Base-by-base conservation (phyloP, 2,888 invertebrate genomes). In the Leptothorax acervorum region DNA sequence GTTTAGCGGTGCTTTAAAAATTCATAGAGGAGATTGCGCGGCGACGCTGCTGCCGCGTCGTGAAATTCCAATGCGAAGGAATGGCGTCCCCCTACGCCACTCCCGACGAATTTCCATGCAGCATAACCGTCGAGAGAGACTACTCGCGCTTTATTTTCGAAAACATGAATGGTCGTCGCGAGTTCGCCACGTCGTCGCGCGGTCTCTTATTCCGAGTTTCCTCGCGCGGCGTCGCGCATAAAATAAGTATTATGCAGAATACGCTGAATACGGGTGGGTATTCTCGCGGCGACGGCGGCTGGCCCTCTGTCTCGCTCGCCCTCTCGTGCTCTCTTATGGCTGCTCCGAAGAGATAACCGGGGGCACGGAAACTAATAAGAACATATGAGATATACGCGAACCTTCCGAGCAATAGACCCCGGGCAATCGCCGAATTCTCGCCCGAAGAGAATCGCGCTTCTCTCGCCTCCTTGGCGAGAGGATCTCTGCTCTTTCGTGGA, bases 241-340 rank as follows among this genome's bases (percentile, higher is more conserved):
- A 90, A 90, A 90, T 90, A 89, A 90, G 90, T 90, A 90, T 90
- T 90, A 90, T 90, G 90, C 87, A 90, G 90, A 90, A 78, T 79
- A 23, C 23, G 23, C 23, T 23, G 23, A 23, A 23, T 23, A 66
- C 86, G 75, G 68, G 85, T 62, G 90, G 87, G 83, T 89, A 45
- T 85, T 82, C 76, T 55, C 66, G 55, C 45, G 66, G 85, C 68
- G 81, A 70, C 82, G 45, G 48, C 18, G 28, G 31, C 42, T 28
- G 66, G 55, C 53, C 28, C 57, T 51, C 12, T 28, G 66, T 81
- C 71, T 78, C 85, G 68, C 71, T 78, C 85, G 68, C 88, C 86
- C 84, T 74, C 39, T 79, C 82, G 87, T 86, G 62, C 85, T 84
- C 79, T 70, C 23, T n/a, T n/a, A n/a, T n/a, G 65, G 28, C 62